Conservation (phyloP, 2,888 invertebrate species). For the Harpagoxenus sublaevis region DNA sequence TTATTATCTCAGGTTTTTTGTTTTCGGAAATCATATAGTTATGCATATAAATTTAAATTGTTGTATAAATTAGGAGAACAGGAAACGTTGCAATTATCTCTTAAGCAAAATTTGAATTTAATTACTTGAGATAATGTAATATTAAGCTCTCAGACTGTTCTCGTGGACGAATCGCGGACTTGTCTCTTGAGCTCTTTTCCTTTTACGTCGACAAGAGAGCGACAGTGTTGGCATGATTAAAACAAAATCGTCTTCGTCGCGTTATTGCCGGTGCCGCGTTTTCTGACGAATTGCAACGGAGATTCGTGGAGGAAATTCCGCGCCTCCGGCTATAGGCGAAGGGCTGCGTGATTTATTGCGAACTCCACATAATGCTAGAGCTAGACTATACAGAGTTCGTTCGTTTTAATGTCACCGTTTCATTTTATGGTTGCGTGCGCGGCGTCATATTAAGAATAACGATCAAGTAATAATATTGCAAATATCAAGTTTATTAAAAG, state of each 20-base stretch:
- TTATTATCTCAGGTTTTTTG: neutral
- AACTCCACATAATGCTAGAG: slow-evolving; percentile 39
- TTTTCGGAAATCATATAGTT: neutral
- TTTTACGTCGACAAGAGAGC: slow-evolving; percentile 20
- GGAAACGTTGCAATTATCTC: neutral
- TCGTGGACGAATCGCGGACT: slow-evolving; percentile 19
- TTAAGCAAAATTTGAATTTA: slow-evolving; percentile 22
- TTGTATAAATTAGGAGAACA: neutral
- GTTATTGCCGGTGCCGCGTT: slow-evolving; percentile 39
- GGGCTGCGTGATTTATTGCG: slow-evolving; percentile 47
- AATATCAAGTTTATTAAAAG: neutral
- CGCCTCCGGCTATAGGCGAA: slow-evolving; percentile 41
- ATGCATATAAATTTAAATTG: too few species aligned
- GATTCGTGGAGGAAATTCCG: slow-evolving; percentile 53
- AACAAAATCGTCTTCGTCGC: slow-evolving; percentile 65
- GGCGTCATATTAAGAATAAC: slow-evolving; percentile 20
- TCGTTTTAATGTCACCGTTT: slow-evolving; percentile 41
- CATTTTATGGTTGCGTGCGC: neutral
- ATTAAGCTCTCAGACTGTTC: neutral
- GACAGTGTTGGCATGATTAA: slow-evolving; percentile 69
- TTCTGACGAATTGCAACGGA: slow-evolving; percentile 59
- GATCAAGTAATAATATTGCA: neutral
- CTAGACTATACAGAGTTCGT: slow-evolving; percentile 43
- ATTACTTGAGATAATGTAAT: slow-evolving; percentile 33
- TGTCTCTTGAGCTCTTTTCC: slow-evolving; percentile 34